These are phyloP conservation scores for Motacilla alba DNA, from an alignment of 2,113 vertebrate genomes.

Conservation along the genomic window DNA sequence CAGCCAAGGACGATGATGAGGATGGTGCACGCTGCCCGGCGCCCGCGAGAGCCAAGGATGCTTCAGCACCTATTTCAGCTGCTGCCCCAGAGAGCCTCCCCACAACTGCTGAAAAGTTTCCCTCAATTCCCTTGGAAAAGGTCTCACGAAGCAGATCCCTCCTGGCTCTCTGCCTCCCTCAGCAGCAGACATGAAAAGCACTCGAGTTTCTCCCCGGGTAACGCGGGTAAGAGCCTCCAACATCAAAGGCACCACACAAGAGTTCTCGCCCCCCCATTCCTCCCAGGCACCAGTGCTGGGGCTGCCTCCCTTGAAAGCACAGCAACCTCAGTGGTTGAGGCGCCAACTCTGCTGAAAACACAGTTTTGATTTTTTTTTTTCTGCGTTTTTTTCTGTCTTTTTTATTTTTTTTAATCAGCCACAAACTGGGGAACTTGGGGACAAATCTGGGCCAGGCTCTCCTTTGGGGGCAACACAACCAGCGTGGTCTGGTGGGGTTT, in stretches of 20 bases:
- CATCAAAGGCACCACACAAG: constrained; percentile 48
- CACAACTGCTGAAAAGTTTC: background rate
- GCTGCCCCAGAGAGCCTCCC: background rate
- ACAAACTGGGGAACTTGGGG: background rate
- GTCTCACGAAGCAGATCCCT: background rate
- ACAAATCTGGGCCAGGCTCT: background rate
- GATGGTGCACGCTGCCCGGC: rapidly evolving
- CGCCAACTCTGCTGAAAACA: background rate
- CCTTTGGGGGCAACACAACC: background rate
- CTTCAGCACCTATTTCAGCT: constrained; percentile 7
- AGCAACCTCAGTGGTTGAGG: background rate
- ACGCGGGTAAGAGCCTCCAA: background rate
- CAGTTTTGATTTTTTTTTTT: background rate
- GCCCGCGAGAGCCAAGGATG: background rate
- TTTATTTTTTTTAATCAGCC: background rate
- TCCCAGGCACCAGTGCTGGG: background rate
- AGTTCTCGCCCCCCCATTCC: background rate
- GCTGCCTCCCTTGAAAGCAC: background rate
- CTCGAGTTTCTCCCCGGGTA: constrained; percentile 5
- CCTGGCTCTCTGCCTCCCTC: constrained; percentile 19
- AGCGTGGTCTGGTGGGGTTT: background rate
- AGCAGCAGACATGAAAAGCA: constrained; percentile 39
- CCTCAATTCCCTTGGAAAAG: background rate
- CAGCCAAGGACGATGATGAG: background rate
- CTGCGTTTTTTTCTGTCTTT: background rate